Base-by-base conservation (phyloP, 2,113 vertebrate genomes). In the Glaucomys volans region DNA sequence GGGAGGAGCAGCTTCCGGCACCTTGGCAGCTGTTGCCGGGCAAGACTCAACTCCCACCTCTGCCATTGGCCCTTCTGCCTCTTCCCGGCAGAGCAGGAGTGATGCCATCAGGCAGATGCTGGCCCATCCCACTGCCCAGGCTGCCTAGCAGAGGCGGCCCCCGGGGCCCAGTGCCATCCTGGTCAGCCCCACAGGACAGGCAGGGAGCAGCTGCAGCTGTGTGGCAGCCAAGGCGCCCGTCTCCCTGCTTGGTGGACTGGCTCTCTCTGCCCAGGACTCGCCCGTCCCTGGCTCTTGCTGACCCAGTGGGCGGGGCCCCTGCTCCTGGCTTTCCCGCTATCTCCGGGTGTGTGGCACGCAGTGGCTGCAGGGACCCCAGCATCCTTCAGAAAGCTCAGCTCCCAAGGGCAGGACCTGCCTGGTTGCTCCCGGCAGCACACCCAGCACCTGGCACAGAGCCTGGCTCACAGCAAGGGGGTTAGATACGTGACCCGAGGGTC, bases 291-390 rank as follows among this genome's bases (percentile, higher is more conserved):
- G 4, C 6, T 26, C 57, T 54, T 69, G 20, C 67, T 22, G 67
- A 67, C 16, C 0, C 8, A 59, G 50, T 71, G 7, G 85, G 42
- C 0, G 2, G n/a, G 8, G 4, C 3, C 9, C 14, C 35, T 0
- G 4, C 44, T n/a, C 69, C 22, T 1, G 5, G n/a, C 44, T 57
- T 22, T 54, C 80, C 35, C 0, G 0, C 54, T 40, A 18, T 9
- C 8, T 32, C 83, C 67, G 35, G 40, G 62, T 6, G 8, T 1
- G 24, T 17, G 9, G 35, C 12, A 47, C 14, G 20, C 2, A 7
- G n/a, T 5, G 44, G 17, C 50, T 16, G 1, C 8, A 13, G 54
- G 54, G 30, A 37, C 35, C 32, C 5, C n/a, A 12, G 26, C 5
- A 3, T 22, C n/a, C 62, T 81, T 72, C 22, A 4, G 32, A 35